Base-by-base conservation (phyloP, 2,888 invertebrate species). In the Cephus pygmeus region DNA sequence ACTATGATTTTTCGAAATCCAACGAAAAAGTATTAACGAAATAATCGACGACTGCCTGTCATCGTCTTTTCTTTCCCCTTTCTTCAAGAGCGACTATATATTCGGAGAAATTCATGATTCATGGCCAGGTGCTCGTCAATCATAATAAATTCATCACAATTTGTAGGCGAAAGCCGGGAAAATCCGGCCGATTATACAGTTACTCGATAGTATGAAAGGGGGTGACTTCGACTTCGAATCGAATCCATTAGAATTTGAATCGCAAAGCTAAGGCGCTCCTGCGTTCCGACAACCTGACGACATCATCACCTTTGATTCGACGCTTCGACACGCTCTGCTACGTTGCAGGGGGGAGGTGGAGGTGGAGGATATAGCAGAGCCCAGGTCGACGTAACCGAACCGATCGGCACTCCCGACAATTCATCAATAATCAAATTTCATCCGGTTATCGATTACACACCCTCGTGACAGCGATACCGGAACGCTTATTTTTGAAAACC, bases 361-460 rank as follows among this genome's bases (percentile, higher is more conserved):
- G 40, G 23, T 6, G 12, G 12, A 36, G 23, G 15, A 6, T 15
- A 6, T 15, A 40, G 36, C 3, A 12, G 12, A 36, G 40, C 15
- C 40, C 40, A 40, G 15, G 23, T 56, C 9, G 23, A 23, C 56
- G 23, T 56, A 56, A 56, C 23, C 9, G 56, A 56, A 23, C 23
- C 56, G 56, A 56, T 6, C 56, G 56, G 56, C 23, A 23, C 56
- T 56, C 56, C 23, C 23, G 56, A 23, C 56, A 56, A 56, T 56
- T 71, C 4, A 71, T 71, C 71, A 31, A 71, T 71, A 71, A 71
- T 34, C 15, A 71, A 34, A 71, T 71, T 71, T 31, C 15, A 71
- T 71, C 12, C 71, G 31, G 71, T 71, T 34, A 71, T 71, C 31
- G 71, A 71, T 56, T 23, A 23, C 56, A 56, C 71, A 71, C 31